Evolutionary conservation across 2,888 invertebrate species (phyloP).

Genomic region (Oscheius sp.): DNA sequence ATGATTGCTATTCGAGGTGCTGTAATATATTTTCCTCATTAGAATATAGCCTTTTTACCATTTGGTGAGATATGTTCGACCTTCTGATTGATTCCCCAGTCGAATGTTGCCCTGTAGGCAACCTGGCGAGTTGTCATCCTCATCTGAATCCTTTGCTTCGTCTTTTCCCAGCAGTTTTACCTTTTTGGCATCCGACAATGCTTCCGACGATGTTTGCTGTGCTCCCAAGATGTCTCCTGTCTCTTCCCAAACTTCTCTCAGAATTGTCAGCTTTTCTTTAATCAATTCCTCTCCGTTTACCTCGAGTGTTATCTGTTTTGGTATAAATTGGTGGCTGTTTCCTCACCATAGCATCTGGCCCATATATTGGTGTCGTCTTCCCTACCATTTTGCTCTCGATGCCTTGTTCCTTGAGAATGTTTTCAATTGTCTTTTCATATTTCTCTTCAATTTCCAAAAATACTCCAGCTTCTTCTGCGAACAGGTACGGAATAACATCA

Average conservation of each 20-base stretch:
- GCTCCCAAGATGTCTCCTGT: slow-evolving; percentile 91
- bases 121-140: slow-evolving; percentile 25
- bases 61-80: slow-evolving; percentile 39
- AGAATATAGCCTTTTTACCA: slow-evolving; percentile 34
- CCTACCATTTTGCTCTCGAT: slow-evolving; percentile 71
- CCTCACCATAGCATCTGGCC: slow-evolving; percentile 61
- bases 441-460: slow-evolving; percentile 73
- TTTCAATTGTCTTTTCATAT: slow-evolving; percentile 55
- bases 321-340: too few species aligned
- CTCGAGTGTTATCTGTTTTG: slow-evolving; percentile 76
- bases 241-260: slow-evolving; percentile 92
- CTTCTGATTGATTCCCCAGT: slow-evolving; percentile 38
- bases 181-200: slow-evolving; percentile 84
- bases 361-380: slow-evolving; percentile 53
- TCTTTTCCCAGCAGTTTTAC: slow-evolving; percentile 27
- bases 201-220: slow-evolving; percentile 84
- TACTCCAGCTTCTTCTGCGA: slow-evolving; percentile 75
- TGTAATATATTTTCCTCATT: not conserved
- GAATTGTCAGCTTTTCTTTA: slow-evolving; percentile 79
- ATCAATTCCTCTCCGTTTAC: slow-evolving; percentile 80
- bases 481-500: slow-evolving; percentile 58
- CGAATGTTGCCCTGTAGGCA: slow-evolving; percentile 38
- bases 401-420: slow-evolving; percentile 42
- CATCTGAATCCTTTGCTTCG: slow-evolving; percentile 17
- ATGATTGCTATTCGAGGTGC: slow-evolving; percentile 83